Conservation (phyloP, 2,888 invertebrate genomes). For the Drosophila flavopinicola region DNA sequence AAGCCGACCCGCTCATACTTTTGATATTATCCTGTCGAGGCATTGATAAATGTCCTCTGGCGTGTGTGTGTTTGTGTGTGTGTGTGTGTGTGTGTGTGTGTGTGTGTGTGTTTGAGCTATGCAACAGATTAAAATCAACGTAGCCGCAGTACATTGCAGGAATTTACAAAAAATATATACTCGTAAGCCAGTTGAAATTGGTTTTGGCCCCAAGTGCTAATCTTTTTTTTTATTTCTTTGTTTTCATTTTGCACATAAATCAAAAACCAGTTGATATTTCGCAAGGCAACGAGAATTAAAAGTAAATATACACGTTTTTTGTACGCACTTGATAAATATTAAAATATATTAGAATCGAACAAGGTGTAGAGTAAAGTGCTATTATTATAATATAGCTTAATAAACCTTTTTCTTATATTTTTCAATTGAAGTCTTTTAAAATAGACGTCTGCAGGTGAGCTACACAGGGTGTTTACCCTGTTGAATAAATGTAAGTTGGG, state of each 20-base stretch:
- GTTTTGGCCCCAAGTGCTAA: slow-evolving; percentile 11
- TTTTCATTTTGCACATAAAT: slow-evolving; percentile 32
- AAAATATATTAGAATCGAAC: no score
- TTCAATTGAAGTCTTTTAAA: no score
- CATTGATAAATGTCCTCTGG: slow-evolving; percentile 64
- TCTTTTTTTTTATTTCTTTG: background rate
- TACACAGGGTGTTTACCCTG: no score
- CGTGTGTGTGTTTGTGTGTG: background rate
- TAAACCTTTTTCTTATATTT: no score
- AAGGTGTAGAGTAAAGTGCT: no score
- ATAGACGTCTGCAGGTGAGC: no score
- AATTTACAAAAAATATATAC: slow-evolving; percentile 13
- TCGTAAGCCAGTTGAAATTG: slow-evolving; percentile 28
- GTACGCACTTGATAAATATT: background rate
- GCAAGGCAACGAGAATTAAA: background rate
- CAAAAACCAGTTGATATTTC: slow-evolving; percentile 31
- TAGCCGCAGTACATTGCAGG: background rate
- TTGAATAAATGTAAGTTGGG: no score
- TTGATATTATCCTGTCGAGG: slow-evolving; percentile 48
- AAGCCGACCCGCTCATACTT: slow-evolving; percentile 20
- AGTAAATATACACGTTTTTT: background rate
- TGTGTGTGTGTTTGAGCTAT: slow-evolving; percentile 4
- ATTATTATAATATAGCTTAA: no score
- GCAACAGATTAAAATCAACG: slow-evolving; percentile 47
- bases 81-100: slow-evolving; percentile 17